phyloP scores from a whole-genome alignment of 2,888 invertebrate genomes.

The Trypoxylon attenuatum region DNA sequence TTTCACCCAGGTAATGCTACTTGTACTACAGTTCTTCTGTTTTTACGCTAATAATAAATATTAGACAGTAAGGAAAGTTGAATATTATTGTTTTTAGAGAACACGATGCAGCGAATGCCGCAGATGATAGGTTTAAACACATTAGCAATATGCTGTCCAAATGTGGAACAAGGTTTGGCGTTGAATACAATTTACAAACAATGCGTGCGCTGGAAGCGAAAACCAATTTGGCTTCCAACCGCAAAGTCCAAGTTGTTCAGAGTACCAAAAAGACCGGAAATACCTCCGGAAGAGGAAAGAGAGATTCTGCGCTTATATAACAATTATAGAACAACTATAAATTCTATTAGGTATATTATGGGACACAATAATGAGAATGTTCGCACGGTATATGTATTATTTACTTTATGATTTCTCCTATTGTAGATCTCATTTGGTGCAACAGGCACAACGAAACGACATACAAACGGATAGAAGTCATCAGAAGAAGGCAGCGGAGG shows the following conservation, averaged over 20 bases:
- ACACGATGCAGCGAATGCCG: conserved; percentile 20
- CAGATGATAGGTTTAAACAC: conserved; percentile 1
- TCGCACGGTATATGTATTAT: not conserved
- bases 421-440: conserved; percentile 3
- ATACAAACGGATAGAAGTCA: conserved; percentile 36
- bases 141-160: conserved; percentile 22
- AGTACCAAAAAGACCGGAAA: conserved; percentile 79
- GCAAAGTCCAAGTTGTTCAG: conserved; percentile 88
- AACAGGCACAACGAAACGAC: not conserved
- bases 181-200: conserved; percentile 41
- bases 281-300: conserved; percentile 79
- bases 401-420: no score
- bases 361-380: not conserved
- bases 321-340: conserved; percentile 79
- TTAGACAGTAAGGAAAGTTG: no score
- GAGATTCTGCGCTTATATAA: conserved; percentile 83
- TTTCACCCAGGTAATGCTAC: no score
- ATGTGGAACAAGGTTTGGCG: conserved; percentile 18
- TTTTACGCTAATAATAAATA: not conserved
- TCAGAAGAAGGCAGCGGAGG: conserved; percentile 76
- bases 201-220: conserved; percentile 79
- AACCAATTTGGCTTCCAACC: conserved; percentile 87
- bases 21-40: no score
- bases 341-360: conserved; percentile 78
- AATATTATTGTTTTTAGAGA: not conserved